Conservation (phyloP, 2,797 vertebrate species). For the Ctenochaetus hawaiiensis region DNA sequence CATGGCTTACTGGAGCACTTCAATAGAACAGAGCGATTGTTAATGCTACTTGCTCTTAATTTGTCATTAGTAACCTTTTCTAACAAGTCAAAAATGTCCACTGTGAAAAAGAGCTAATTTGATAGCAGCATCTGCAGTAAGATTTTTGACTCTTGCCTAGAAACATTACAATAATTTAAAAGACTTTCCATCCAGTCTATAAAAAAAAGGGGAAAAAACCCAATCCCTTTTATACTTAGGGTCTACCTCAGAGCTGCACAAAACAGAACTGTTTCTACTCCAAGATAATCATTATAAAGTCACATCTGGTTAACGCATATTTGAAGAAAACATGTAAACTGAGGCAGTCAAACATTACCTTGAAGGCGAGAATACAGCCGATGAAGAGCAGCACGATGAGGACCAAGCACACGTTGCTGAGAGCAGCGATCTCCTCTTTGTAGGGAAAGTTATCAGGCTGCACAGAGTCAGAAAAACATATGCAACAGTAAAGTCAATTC, state of each 20-base stretch:
- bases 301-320: background rate
- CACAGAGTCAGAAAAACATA: constrained; percentile 20
- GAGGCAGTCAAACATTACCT: constrained; percentile 83
- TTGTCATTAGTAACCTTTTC: background rate
- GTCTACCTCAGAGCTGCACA: background rate
- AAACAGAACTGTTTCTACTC: constrained; percentile 20
- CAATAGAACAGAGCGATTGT: too few species aligned
- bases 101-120: background rate
- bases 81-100: background rate
- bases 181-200: background rate
- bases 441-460: constrained; percentile 95
- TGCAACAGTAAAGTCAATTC: background rate
- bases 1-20: too few species aligned
- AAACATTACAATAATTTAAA: background rate
- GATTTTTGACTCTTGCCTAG: background rate
- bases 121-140: background rate
- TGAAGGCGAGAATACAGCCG: constrained; percentile 92
- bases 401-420: constrained; percentile 92
- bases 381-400: constrained; percentile 94
- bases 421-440: constrained; percentile 93
- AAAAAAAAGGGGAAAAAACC: background rate
- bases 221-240: background rate
- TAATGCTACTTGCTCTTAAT: too few species aligned
- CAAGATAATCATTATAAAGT: background rate
- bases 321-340: background rate